Percentiles rank a stretch among this genome's conserved stretches.
Conservation (phyloP, 2,888 invertebrate genomes). For the Tipula lateralis region DNA sequence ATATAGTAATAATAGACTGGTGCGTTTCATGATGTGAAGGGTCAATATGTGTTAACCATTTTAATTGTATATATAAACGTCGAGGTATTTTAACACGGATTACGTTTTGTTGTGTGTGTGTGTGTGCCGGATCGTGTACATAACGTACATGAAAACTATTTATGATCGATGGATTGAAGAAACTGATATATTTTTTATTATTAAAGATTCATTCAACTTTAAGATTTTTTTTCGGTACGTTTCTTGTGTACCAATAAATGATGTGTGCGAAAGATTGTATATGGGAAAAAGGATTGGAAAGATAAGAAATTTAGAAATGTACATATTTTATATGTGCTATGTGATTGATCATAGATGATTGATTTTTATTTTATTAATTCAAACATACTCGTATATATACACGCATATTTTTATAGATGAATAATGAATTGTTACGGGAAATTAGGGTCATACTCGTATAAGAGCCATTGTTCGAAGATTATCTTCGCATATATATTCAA, state of each 20-base stretch:
- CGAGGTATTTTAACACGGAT: background rate
- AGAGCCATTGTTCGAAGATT: background rate
- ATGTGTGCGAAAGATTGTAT: background rate
- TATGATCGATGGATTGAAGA: background rate
- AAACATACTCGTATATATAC: background rate
- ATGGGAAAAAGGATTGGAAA: background rate
- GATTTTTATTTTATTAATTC: slow-evolving; percentile 19
- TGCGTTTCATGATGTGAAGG: background rate
- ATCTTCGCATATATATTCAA: background rate
- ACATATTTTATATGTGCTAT: background rate
- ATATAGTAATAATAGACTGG: background rate
- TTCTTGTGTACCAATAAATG: background rate
- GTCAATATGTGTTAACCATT: background rate
- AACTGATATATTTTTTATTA: background rate
- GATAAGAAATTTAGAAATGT: background rate
- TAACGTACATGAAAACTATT: background rate
- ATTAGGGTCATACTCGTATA: background rate
- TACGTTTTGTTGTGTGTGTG: background rate
- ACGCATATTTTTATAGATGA: background rate
- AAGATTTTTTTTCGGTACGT: background rate
- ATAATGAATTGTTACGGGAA: slow-evolving; percentile 19
- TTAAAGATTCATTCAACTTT: background rate
- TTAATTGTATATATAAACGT: background rate
- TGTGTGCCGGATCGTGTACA: background rate
- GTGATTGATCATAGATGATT: slow-evolving; percentile 24